These are phyloP conservation scores for Uropetala carovei DNA, from an alignment of 2,888 invertebrate genomes.

Conservation along the genomic window DNA sequence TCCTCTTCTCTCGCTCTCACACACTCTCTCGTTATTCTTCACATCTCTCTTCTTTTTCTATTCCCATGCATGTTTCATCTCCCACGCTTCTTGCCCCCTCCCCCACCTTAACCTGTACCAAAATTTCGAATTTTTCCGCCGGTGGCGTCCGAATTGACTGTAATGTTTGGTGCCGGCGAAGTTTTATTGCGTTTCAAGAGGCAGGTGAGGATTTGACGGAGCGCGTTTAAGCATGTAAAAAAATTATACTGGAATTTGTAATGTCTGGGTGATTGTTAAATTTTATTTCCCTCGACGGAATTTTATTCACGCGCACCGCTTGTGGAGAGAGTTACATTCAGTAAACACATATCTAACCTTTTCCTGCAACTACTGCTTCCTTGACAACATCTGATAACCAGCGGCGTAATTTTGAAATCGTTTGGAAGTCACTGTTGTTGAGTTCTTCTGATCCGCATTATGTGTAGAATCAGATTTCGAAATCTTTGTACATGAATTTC, in stretches of 20 bases:
- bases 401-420: no score
- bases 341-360: no score
- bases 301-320: no score
- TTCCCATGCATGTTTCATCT: conserved; percentile 31
- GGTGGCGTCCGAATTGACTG: background rate
- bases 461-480: no score
- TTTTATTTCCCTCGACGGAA: background rate
- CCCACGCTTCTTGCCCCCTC: background rate
- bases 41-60: background rate
- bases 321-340: no score
- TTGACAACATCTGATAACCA: no score
- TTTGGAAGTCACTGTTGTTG: no score
- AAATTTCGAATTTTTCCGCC: background rate
- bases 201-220: background rate
- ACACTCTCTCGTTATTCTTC: background rate
- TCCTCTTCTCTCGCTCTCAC: background rate
- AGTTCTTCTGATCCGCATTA: no score
- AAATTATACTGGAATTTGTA: background rate
- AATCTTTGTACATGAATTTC: no score
- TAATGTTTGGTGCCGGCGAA: background rate
- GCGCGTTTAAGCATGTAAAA: background rate
- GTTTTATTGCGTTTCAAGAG: background rate
- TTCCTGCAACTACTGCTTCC: no score
- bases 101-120: background rate
- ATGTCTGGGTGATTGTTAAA: background rate